phyloP scores from a whole-genome alignment of 1,140 invertebrate species.

The Lepidurus packardi region DNA sequence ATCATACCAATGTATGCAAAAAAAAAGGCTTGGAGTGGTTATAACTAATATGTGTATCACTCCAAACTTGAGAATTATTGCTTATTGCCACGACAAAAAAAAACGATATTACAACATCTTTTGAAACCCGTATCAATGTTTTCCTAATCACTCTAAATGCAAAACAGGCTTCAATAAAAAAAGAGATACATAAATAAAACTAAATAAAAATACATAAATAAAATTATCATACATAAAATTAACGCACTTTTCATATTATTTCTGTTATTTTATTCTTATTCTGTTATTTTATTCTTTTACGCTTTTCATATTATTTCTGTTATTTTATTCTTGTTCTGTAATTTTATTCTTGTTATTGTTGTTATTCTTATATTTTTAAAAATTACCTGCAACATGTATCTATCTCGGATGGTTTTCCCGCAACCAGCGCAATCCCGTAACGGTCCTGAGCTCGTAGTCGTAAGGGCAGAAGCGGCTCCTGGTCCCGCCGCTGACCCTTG shows the following conservation, averaged over 20 bases:
- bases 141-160: background rate
- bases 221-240: background rate
- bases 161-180: conserved; percentile 5
- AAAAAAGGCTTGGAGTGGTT: background rate
- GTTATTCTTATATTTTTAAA: too few relatives aligned
- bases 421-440: conserved; percentile 45
- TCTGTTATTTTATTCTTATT: too few relatives aligned
- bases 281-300: background rate
- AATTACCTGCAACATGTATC: conserved; percentile 43
- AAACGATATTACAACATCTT: background rate
- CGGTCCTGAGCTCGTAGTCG: background rate
- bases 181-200: too few relatives aligned
- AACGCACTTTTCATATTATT: too few relatives aligned
- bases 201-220: too few relatives aligned
- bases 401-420: conserved; percentile 48
- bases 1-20: background rate
- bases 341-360: background rate
- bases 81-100: background rate
- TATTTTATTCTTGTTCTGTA: too few relatives aligned
- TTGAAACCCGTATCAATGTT: background rate
- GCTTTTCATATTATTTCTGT: too few relatives aligned
- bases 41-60: conserved; percentile 4
- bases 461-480: background rate
- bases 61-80: background rate
- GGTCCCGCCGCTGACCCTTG: too few relatives aligned